Evolutionary conservation across 2,888 invertebrate species (phyloP).

Genomic region (Ctenicera cuprea): DNA sequence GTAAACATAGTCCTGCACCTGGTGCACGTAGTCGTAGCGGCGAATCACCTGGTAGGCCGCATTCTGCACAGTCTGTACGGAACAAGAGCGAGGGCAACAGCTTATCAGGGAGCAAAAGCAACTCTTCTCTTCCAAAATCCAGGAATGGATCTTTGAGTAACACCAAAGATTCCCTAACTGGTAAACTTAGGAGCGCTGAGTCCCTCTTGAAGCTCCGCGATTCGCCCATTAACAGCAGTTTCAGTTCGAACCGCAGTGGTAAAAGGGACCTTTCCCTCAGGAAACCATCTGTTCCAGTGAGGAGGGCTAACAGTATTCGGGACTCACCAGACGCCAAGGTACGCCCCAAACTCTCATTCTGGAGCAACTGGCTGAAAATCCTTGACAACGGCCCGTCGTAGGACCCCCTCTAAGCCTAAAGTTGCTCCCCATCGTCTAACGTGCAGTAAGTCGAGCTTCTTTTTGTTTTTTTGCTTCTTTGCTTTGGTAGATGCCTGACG

Average conservation of each 20-base stretch:
- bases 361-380: slow-evolving; percentile 81
- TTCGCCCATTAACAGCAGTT: slow-evolving; percentile 61
- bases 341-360: slow-evolving; percentile 83
- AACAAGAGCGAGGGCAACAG: slow-evolving; percentile 67
- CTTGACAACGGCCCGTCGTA: slow-evolving; percentile 75
- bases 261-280: slow-evolving; percentile 61
- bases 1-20: slow-evolving; percentile 67
- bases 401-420: slow-evolving; percentile 67
- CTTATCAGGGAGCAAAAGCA: slow-evolving; percentile 66
- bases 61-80: slow-evolving; percentile 74
- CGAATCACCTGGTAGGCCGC: slow-evolving; percentile 72
- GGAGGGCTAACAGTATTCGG: slow-evolving; percentile 68
- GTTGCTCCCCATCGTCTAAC: slow-evolving; percentile 66
- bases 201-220: slow-evolving; percentile 72
- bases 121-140: slow-evolving; percentile 69
- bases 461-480: slow-evolving; percentile 67
- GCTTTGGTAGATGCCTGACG: slow-evolving; percentile 55
- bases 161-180: slow-evolving; percentile 74
- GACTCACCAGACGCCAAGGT: slow-evolving; percentile 78
- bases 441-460: slow-evolving; percentile 72
- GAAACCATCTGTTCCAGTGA: slow-evolving; percentile 63
- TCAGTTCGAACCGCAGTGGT: slow-evolving; percentile 57
- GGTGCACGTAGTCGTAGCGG: slow-evolving; percentile 72
- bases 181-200: slow-evolving; percentile 73
- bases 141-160: slow-evolving; percentile 70